A percentile compares a stretch with the other conserved stretches of the same genome.
Conservation (phyloP, 1,140 invertebrate species). For the Amphibalanus amphitrite region DNA sequence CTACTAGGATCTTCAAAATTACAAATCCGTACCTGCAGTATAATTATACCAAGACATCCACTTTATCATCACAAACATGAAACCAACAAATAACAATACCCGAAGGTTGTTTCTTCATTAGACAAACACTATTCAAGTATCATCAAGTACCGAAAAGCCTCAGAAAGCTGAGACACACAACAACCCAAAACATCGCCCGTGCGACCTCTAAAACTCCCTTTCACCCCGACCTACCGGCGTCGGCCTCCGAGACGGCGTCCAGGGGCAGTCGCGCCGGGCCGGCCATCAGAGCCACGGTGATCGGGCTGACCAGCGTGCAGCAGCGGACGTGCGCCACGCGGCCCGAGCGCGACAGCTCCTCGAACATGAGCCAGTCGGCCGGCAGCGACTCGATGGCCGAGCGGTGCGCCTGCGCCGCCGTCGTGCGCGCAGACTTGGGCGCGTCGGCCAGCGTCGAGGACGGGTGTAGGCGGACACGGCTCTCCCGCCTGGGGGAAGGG, state of each 20-base stretch:
- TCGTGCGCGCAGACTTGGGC: constrained; percentile 25
- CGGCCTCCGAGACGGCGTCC: constrained; percentile 38
- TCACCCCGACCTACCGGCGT: constrained; percentile 16
- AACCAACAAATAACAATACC: too few species aligned
- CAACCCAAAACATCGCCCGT: too few species aligned
- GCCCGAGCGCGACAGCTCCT: constrained; percentile 52
- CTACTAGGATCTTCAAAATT: too few species aligned
- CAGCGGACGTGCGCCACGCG: constrained; percentile 46
- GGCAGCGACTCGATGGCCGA: constrained; percentile 36
- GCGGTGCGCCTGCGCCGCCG: constrained; percentile 23
- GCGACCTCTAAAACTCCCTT: constrained; percentile 27
- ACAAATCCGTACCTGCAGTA: too few species aligned
- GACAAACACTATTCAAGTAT: too few species aligned
- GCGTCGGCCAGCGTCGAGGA: constrained; percentile 45
- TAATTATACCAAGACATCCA: too few species aligned
- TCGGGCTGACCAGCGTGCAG: constrained; percentile 55
- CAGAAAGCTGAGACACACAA: too few species aligned
- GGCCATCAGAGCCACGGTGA: constrained; percentile 59
- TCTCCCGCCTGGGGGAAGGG: constrained; percentile 40
- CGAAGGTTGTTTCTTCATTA: too few species aligned
- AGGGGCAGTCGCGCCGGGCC: constrained; percentile 46
- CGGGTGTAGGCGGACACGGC: constrained; percentile 52
- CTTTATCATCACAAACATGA: too few species aligned
- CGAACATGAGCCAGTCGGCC: constrained; percentile 67
- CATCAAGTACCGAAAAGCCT: too few species aligned